Percentiles rank a stretch among this genome's conserved stretches.
These are phyloP conservation scores for Guaruba guarouba DNA, from an alignment of 2,113 vertebrate genomes.

Conservation along the genomic window DNA sequence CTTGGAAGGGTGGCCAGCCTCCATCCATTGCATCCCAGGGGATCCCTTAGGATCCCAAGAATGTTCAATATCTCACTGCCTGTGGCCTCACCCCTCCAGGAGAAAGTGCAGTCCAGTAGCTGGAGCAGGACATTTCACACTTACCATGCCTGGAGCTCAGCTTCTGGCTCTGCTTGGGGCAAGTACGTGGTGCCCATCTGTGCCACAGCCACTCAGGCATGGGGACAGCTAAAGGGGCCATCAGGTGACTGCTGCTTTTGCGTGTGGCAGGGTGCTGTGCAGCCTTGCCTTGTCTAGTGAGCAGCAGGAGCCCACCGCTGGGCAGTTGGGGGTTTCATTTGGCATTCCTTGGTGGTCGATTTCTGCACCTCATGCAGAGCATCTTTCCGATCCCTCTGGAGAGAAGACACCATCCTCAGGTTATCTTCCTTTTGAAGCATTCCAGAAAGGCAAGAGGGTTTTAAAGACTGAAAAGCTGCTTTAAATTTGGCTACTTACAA, in stretches of 20 bases:
- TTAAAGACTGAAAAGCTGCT: conserved; percentile 16
- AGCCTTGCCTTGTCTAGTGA: neutral
- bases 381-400: neutral
- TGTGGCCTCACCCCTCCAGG: neutral
- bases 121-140: neutral
- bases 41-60: neutral
- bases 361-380: neutral
- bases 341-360: neutral
- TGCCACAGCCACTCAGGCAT: neutral
- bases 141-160: neutral
- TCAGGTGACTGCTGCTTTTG: neutral
- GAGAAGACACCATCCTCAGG: conserved; percentile 29
- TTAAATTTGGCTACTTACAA: conserved; percentile 11
- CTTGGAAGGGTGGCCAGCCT: neutral
- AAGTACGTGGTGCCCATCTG: neutral
- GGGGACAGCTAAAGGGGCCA: accelerated
- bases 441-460: neutral
- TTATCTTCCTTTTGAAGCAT: conserved; percentile 42
- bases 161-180: neutral
- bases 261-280: neutral
- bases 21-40: neutral
- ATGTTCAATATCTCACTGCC: neutral
- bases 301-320: accelerated
- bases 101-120: neutral
- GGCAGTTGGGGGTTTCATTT: neutral